Conservation (phyloP, 2,113 vertebrate genomes). For the Columbina picui region DNA sequence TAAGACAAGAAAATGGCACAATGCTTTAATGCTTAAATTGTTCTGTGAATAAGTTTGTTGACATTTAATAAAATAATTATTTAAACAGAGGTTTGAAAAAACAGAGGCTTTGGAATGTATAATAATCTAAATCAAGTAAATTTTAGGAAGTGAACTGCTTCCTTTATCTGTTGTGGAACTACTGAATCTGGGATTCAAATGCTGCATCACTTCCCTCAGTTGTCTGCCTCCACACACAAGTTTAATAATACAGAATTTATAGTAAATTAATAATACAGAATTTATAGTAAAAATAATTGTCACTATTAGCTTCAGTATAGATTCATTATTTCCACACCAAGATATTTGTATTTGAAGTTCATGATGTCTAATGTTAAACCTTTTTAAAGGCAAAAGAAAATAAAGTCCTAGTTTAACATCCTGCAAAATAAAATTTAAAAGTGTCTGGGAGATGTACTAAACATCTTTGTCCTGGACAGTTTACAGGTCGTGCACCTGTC, state of each 20-base stretch:
- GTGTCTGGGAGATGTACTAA: background rate
- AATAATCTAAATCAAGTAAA: background rate
- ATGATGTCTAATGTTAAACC: background rate
- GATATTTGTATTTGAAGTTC: background rate
- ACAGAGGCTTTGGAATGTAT: background rate
- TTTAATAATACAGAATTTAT: background rate
- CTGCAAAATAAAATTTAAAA: background rate
- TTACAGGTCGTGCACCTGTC: background rate
- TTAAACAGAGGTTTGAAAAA: background rate
- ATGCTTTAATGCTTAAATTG: background rate
- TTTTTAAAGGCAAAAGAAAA: background rate
- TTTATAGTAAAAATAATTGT: background rate
- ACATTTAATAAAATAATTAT: background rate
- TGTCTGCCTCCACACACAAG: background rate
- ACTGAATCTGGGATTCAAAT: background rate
- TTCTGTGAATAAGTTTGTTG: background rate
- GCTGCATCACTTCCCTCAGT: background rate
- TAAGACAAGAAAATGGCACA: background rate
- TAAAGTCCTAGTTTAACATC: background rate
- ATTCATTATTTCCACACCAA: background rate
- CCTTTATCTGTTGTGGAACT: background rate
- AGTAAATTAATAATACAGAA: background rate
- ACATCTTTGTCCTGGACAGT: background rate
- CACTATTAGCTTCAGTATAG: background rate
- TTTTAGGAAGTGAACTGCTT: background rate